Conservation (phyloP, 1,140 invertebrate species). For the Macrostomum lignano region DNA sequence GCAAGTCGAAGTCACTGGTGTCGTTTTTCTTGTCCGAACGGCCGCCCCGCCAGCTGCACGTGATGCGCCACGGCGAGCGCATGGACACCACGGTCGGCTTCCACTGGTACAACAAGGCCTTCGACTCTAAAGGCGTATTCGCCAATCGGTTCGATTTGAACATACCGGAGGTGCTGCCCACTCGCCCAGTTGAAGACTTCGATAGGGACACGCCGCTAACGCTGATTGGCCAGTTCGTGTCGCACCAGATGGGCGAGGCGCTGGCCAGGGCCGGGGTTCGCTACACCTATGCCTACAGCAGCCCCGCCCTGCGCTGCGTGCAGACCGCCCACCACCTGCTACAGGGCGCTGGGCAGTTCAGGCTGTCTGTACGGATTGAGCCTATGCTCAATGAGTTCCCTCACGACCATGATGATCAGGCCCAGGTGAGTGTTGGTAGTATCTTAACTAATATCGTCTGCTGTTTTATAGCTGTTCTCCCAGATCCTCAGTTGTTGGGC, state of each 20-base stretch:
- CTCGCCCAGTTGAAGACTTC: slow-evolving; percentile 34
- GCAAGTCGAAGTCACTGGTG: neutral
- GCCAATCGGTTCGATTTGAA: slow-evolving; percentile 48
- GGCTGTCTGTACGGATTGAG: neutral
- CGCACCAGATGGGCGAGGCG: slow-evolving; percentile 30
- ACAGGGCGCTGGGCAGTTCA: slow-evolving; percentile 11
- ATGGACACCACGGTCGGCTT: slow-evolving; percentile 67
- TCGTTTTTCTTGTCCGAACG: neutral
- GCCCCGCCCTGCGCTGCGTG: slow-evolving; percentile 59
- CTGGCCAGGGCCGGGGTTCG: slow-evolving; percentile 37
- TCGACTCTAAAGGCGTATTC: slow-evolving; percentile 39
- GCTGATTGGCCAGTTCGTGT: slow-evolving; percentile 33
- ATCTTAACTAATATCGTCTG: no score
- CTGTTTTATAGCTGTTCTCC: no score
- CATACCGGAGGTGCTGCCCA: slow-evolving; percentile 44
- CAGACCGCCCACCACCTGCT: slow-evolving; percentile 47
- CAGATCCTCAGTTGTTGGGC: no score
- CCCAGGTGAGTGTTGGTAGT: no score
- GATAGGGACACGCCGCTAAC: slow-evolving; percentile 56
- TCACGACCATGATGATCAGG: no score
- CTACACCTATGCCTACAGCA: slow-evolving; percentile 46
- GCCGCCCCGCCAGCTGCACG: slow-evolving; percentile 35
- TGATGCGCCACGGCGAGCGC: slow-evolving; percentile 56
- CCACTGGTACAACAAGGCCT: slow-evolving; percentile 56
- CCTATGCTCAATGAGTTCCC: no score